Percentiles rank a stretch among this genome's conserved stretches.
Conservation (phyloP, 2,797 vertebrate genomes). For the Echeneis naucrates region DNA sequence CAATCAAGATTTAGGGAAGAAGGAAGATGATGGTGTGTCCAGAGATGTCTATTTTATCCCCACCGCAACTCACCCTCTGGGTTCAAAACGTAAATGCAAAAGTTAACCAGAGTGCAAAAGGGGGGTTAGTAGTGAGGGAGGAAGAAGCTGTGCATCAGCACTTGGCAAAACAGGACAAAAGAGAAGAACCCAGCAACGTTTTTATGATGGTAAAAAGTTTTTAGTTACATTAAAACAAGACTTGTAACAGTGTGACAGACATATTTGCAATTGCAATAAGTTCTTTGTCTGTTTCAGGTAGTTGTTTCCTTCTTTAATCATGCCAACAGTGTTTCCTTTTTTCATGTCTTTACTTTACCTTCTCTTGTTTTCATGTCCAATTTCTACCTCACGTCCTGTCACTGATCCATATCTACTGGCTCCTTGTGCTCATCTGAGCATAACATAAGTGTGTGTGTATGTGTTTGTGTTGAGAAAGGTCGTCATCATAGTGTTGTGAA, state of each 20-base stretch:
- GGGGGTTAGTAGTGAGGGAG: too few species aligned
- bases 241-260: neutral
- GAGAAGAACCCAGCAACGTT: neutral
- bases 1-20: neutral
- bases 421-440: slow-evolving; percentile 65
- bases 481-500: slow-evolving; percentile 35
- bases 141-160: slow-evolving; percentile 4
- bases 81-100: too few species aligned
- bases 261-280: neutral
- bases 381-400: slow-evolving; percentile 49
- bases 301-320: slow-evolving; percentile 24
- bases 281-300: slow-evolving; percentile 1
- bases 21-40: neutral
- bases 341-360: slow-evolving; percentile 10
- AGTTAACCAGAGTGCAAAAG: too few species aligned
- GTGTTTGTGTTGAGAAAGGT: neutral
- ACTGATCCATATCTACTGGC: slow-evolving; percentile 67
- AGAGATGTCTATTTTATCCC: slow-evolving; percentile 8
- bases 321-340: slow-evolving; percentile 44
- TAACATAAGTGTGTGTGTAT: slow-evolving; percentile 15
- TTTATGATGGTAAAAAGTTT: neutral
- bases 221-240: neutral
- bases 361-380: slow-evolving; percentile 43
- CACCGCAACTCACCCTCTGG: neutral
- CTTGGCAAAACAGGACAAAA: slow-evolving; percentile 10